Conservation (phyloP, 2,888 invertebrate species). For the Drosophila buzzatii region DNA sequence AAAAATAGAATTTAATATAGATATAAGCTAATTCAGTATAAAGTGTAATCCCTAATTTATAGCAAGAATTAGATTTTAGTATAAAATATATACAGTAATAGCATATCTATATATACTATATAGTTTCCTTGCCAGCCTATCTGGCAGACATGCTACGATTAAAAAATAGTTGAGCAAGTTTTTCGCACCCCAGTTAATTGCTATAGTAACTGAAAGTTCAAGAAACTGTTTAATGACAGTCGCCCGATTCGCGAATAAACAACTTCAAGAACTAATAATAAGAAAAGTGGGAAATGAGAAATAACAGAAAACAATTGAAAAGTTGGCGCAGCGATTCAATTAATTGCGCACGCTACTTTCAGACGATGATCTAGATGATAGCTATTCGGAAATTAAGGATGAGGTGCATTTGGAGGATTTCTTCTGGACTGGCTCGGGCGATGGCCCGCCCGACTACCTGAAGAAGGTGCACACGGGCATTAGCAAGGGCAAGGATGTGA, state of each 20-base stretch:
- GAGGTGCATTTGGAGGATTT: conserved; percentile 90
- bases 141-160: not conserved
- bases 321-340: conserved; percentile 17
- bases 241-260: conserved; percentile 40
- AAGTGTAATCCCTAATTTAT: no score
- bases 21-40: no score
- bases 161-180: conserved; percentile 51
- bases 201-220: conserved; percentile 79
- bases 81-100: no score
- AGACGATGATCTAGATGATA: conserved; percentile 81
- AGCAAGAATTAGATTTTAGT: no score
- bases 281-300: not conserved
- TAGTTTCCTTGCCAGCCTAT: not conserved
- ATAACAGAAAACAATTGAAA: conserved; percentile 2
- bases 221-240: conserved; percentile 62
- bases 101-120: not conserved
- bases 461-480: conserved; percentile 86
- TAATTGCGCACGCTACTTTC: conserved; percentile 36
- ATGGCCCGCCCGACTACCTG: conserved; percentile 88
- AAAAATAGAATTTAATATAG: no score
- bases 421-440: conserved; percentile 95
- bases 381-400: conserved; percentile 82
- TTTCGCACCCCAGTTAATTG: conserved; percentile 53
- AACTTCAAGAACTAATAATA: conserved; percentile 10
- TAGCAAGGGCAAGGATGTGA: conserved; percentile 86